Conservation (phyloP, 2,888 invertebrate genomes). For the Drosophila suboccidentalis region DNA sequence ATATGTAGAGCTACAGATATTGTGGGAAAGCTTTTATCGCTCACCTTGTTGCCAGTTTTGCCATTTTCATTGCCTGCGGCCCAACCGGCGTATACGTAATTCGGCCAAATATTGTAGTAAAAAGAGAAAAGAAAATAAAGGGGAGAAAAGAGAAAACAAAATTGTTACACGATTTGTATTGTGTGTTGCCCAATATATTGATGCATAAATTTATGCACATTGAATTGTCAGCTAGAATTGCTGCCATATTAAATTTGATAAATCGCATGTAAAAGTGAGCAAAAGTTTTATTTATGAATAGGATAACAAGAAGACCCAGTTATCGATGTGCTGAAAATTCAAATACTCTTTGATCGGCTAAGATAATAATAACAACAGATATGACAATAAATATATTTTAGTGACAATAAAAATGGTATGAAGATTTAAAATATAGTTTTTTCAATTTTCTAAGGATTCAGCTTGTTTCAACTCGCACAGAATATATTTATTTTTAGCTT, state of each 20-base stretch:
- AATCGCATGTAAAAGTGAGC: constrained; percentile 64
- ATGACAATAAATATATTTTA: background rate
- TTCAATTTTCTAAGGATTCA: no score
- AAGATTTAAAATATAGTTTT: no score
- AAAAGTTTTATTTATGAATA: constrained; percentile 34
- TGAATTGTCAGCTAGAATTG: constrained; percentile 72
- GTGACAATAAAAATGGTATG: background rate
- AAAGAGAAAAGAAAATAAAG: constrained; percentile 22
- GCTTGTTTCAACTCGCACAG: no score
- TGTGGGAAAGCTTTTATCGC: constrained; percentile 74
- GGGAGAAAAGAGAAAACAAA: constrained; percentile 8
- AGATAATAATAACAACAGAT: background rate
- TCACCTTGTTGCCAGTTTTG: constrained; percentile 61
- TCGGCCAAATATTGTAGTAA: constrained; percentile 53
- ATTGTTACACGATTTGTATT: constrained; percentile 46
- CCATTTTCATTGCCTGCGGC: constrained; percentile 53
- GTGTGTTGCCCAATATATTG: constrained; percentile 40
- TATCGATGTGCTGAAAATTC: background rate
- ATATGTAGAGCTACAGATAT: constrained; percentile 29
- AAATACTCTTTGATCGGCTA: constrained; percentile 1
- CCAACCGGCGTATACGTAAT: constrained; percentile 63
- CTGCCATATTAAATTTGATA: constrained; percentile 63
- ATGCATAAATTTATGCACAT: constrained; percentile 61
- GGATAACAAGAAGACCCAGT: background rate
- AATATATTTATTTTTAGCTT: no score